These are phyloP conservation scores for Callorhinus ursinus DNA, from an alignment of 2,113 vertebrate genomes.

Conservation along the genomic window DNA sequence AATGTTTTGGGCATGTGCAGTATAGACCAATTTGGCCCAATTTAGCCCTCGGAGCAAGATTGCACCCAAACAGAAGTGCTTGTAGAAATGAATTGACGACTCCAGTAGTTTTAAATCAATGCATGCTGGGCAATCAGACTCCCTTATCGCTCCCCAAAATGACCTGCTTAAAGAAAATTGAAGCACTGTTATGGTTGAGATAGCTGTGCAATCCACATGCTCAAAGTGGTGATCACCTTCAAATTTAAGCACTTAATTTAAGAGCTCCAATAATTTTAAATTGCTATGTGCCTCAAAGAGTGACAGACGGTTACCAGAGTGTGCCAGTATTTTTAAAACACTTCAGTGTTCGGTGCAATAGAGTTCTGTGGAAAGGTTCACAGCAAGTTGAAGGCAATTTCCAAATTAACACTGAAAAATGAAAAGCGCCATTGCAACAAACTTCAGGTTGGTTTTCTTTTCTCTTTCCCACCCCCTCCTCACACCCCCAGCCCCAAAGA, in stretches of 20 bases:
- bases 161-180: conserved; percentile 86
- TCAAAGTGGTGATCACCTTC: conserved; percentile 86
- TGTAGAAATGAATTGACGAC: conserved; percentile 75
- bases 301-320: conserved; percentile 81
- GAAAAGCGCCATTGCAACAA: conserved; percentile 65
- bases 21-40: conserved; percentile 68
- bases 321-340: conserved; percentile 82
- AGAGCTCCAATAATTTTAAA: conserved; percentile 89
- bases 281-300: conserved; percentile 82
- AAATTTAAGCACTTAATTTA: conserved; percentile 87
- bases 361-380: conserved; percentile 77
- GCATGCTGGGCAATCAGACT: conserved; percentile 82
- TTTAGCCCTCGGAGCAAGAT: conserved; percentile 57
- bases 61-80: conserved; percentile 75
- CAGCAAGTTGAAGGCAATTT: conserved; percentile 80
- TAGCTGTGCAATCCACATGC: conserved; percentile 81
- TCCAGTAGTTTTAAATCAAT: conserved; percentile 83
- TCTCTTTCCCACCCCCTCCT: neutral
- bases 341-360: conserved; percentile 76
- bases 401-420: conserved; percentile 79
- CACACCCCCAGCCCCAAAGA: neutral
- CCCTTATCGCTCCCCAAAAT: conserved; percentile 85
- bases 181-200: conserved; percentile 81
- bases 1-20: conserved; percentile 61
- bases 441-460: conserved; percentile 56